Evolutionary conservation across 2,888 invertebrate species (phyloP), one percentile per base, ranked within the genome.

Genomic region (Phyto melanocephala): DNA sequence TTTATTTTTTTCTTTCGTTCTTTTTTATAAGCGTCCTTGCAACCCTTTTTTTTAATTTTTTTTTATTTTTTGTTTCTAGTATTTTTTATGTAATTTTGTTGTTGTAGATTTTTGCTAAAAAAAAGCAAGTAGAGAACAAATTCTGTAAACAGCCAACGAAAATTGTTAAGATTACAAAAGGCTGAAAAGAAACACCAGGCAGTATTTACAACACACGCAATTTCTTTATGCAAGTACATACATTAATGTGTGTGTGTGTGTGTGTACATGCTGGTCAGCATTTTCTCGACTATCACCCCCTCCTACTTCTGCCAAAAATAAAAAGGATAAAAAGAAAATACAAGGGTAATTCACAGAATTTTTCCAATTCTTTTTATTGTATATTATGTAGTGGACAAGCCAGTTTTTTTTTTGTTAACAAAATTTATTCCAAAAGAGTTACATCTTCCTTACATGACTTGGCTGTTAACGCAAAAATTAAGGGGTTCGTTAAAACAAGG

Each of bases 11-110:
- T 67, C 50, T 17, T 40, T 62, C 24, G n/a, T 67, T 56, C 7
- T 24, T 52, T 50, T 52, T 56, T 65, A 50, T 17, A 33, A 67
- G 37, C 54, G 77, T 77, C 67, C 72, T 72, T 60, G 74, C 84
- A 79, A 80, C 83, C 80, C 80, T 82, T 81, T 84, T 81, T 79
- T 77, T n/a, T n/a, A n/a, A 52, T 22, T 72, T 72, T 28, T 45
- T 63, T 72, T 24, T 47, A 37, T 54, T 63, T 37, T 65, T 20
- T 24, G 20, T n/a, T 20, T 15, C n/a, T 40, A 54, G n/a, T 40
- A 60, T 45, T 68, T 65, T 50, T 42, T 52, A n/a, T 17, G 28
- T 28, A n/a, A 54, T 24, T 76, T 58, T 78, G n/a, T n/a, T n/a
- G n/a, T 70, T 77, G 45, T 50, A 2, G 40, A 67, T 60, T 67